Evolutionary conservation across 1,140 invertebrate species (phyloP).

Genomic region (Trichoplusia ni): DNA sequence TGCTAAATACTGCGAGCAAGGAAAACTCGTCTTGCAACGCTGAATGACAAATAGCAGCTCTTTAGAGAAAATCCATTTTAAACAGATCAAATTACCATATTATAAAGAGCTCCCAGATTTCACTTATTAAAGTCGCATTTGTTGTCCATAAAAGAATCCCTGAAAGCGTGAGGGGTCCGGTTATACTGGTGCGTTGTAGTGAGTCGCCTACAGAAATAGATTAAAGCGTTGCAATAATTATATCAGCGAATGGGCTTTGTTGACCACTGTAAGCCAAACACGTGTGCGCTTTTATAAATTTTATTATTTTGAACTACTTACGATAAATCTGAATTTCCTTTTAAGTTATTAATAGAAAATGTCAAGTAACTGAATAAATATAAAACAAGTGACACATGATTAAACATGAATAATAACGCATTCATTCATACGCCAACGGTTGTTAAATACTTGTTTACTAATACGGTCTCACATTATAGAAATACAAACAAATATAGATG

Average conservation of each 20-base stretch:
- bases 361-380: constrained; percentile 1
- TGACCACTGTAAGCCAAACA: constrained; percentile 44
- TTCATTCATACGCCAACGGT: too few relatives aligned
- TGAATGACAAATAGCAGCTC: constrained; percentile 49
- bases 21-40: constrained; percentile 24
- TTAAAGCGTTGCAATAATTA: constrained; percentile 67
- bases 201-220: constrained; percentile 63
- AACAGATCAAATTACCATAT: constrained; percentile 36
- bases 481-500: constrained; percentile 24
- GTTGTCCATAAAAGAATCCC: constrained; percentile 30
- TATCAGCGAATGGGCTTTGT: constrained; percentile 65
- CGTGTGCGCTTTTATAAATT: constrained; percentile 38
- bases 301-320: constrained; percentile 5
- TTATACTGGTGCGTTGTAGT: constrained; percentile 42
- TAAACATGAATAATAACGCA: too few relatives aligned
- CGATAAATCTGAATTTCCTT: constrained; percentile 5
- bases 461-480: constrained; percentile 5
- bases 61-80: constrained; percentile 45
- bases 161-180: constrained; percentile 34
- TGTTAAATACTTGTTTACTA: too few relatives aligned
- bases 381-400: too few relatives aligned
- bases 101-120: constrained; percentile 29
- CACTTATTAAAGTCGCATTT: constrained; percentile 19
- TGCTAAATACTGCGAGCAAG: neutral
- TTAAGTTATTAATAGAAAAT: constrained; percentile 4